phyloP scores from a whole-genome alignment of 2,888 invertebrate genomes.

The Bhutanitis thaidina region DNA sequence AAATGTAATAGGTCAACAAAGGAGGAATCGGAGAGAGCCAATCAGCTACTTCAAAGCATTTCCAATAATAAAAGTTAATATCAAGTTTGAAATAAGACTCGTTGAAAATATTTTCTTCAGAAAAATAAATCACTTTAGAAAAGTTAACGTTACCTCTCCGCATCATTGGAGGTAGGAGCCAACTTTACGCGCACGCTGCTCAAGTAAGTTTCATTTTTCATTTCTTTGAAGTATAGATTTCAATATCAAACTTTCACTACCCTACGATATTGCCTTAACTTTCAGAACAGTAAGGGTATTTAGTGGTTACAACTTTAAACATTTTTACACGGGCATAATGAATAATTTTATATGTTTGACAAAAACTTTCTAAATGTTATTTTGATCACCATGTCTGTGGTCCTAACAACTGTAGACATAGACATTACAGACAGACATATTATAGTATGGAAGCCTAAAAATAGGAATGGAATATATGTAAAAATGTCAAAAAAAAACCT shows the following conservation, averaged over 20 bases:
- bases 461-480: too few relatives aligned
- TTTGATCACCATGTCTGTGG: too few relatives aligned
- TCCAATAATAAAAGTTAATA: constrained; percentile 17
- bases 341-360: too few relatives aligned
- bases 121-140: constrained; percentile 69
- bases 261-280: constrained; percentile 33
- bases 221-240: constrained; percentile 68
- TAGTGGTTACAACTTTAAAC: not conserved
- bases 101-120: constrained; percentile 54
- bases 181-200: constrained; percentile 64
- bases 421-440: too few relatives aligned
- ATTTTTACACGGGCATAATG: too few relatives aligned
- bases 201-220: constrained; percentile 67
- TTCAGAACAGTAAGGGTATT: not conserved
- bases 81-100: constrained; percentile 16
- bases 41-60: constrained; percentile 52
- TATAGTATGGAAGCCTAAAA: too few relatives aligned
- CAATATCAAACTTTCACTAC: constrained; percentile 72
- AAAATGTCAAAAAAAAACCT: too few relatives aligned
- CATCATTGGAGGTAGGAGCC: constrained; percentile 57
- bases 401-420: too few relatives aligned
- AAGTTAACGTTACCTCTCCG: constrained; percentile 58
- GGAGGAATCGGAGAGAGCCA: constrained; percentile 38
- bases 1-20: constrained; percentile 8
- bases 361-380: too few relatives aligned